A percentile compares a stretch with the other conserved stretches of the same genome.
Conservation (phyloP, 2,797 vertebrate genomes). For the Manis javanica region DNA sequence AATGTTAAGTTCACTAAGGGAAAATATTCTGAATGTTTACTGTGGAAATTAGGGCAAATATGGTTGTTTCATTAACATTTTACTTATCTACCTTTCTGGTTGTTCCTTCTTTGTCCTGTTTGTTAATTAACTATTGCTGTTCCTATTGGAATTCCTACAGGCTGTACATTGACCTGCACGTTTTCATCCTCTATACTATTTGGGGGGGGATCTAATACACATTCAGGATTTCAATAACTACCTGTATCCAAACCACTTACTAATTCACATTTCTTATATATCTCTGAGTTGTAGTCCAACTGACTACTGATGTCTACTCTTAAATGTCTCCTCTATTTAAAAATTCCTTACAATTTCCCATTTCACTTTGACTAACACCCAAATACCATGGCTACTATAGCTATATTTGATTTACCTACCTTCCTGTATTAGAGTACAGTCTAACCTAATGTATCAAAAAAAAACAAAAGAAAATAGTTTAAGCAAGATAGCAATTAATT, state of each 20-base stretch:
- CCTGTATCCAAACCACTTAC: not conserved
- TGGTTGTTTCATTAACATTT: not conserved
- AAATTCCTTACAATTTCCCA: not conserved
- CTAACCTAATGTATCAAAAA: not conserved
- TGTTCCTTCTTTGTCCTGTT: not conserved
- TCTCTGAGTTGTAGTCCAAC: not conserved
- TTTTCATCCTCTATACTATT: not conserved
- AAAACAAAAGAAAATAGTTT: not conserved
- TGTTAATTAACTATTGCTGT: not conserved
- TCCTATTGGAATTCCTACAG: not conserved
- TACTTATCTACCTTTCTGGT: not conserved
- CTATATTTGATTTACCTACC: not conserved
- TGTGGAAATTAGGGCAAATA: not conserved
- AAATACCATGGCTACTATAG: not conserved
- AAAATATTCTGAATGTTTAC: not conserved
- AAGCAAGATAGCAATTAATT: not conserved
- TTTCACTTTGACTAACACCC: not conserved
- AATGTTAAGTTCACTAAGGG: not conserved
- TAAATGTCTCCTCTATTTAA: not conserved
- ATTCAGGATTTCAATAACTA: not conserved
- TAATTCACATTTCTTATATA: not conserved
- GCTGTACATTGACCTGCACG: not conserved
- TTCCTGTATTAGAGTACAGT: not conserved
- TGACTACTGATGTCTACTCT: not conserved
- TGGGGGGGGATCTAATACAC: not conserved